These are phyloP conservation scores for Saccopteryx bilineata DNA, from an alignment of 2,113 vertebrate species.

Conservation along the genomic window DNA sequence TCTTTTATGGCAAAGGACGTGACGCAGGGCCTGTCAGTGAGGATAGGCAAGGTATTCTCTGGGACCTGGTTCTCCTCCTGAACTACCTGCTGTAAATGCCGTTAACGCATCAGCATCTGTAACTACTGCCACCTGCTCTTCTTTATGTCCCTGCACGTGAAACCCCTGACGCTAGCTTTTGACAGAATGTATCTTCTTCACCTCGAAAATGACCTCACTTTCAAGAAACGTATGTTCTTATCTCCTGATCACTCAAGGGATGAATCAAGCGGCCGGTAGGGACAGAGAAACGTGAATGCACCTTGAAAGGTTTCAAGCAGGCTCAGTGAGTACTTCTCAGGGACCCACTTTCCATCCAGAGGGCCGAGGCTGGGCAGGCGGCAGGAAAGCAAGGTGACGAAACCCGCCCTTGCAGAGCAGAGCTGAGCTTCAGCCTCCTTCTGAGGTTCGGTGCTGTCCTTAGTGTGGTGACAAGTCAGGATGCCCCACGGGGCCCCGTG, in stretches of 20 bases:
- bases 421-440: not conserved
- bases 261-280: not conserved
- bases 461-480: not conserved
- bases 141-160: not conserved
- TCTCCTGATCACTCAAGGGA: not conserved
- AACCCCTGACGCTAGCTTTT: not conserved
- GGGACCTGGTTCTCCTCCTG: not conserved
- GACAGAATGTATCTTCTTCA: not conserved
- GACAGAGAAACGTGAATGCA: not conserved
- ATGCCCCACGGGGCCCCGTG: not conserved
- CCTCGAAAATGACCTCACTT: not conserved
- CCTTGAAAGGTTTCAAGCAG: not conserved
- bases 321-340: not conserved
- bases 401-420: not conserved
- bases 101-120: not conserved
- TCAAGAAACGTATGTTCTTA: not conserved
- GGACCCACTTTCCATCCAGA: not conserved
- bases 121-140: not conserved
- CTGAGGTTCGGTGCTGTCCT: not conserved
- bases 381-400: not conserved
- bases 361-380: not conserved
- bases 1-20: not conserved
- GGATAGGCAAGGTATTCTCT: not conserved
- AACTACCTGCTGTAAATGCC: not conserved
- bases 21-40: not conserved